Evolutionary conservation across 2,888 invertebrate genomes (phyloP).

Genomic region (Pachymerium ferrugineum): DNA sequence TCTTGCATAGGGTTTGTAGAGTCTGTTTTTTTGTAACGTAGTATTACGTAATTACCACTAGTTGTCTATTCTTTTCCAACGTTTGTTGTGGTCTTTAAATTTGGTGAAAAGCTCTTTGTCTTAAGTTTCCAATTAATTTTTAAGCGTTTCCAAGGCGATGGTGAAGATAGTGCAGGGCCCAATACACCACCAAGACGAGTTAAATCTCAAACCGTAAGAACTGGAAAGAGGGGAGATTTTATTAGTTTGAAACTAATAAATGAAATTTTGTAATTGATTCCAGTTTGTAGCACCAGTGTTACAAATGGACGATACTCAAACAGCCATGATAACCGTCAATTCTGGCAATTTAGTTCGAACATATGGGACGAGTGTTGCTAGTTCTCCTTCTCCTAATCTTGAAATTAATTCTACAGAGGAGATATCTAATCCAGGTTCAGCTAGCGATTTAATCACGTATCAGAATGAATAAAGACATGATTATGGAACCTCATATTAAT

Average conservation of each 20-base stretch:
- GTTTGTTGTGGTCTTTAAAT: no score
- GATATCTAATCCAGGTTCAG: not conserved
- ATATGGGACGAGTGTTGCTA: not conserved
- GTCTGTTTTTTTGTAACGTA: no score
- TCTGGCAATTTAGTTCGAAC: not conserved
- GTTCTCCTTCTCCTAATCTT: not conserved
- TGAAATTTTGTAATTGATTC: not conserved
- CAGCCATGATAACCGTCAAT: not conserved
- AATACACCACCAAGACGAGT: not conserved
- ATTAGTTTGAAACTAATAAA: no score
- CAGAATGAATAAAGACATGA: not conserved
- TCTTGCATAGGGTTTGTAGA: not conserved
- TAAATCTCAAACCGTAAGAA: not conserved
- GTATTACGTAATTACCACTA: no score
- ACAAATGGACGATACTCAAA: not conserved
- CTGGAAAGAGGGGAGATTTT: no score
- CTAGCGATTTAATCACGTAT: constrained; percentile 4
- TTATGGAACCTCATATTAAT: not conserved
- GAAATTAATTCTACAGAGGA: not conserved
- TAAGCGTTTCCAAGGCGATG: not conserved
- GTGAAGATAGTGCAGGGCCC: not conserved
- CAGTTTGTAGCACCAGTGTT: not conserved
- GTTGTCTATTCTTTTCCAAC: no score
- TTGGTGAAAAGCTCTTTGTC: no score
- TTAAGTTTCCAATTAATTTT: no score